A percentile compares a stretch with the other conserved stretches of the same genome.
Evolutionary conservation across 2,797 vertebrate species (phyloP).

Genomic region (Chiloscyllium punctatum): DNA sequence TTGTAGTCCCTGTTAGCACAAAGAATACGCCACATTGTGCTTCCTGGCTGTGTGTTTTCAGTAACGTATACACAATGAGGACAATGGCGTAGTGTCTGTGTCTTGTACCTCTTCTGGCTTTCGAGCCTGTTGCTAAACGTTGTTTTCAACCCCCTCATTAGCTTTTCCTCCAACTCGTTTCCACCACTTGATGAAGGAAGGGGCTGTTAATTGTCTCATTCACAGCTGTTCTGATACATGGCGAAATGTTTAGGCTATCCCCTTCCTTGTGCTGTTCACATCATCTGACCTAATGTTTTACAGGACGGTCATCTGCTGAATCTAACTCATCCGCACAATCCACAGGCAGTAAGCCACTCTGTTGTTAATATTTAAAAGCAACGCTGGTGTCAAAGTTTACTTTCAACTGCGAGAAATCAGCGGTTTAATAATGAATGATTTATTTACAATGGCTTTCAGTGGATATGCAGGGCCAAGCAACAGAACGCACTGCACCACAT

Average conservation of each 20-base stretch:
- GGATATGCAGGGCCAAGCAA: not conserved
- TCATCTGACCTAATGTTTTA: not conserved
- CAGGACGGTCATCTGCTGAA: not conserved
- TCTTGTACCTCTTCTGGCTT: not conserved
- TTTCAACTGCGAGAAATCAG: not conserved
- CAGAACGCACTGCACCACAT: not conserved
- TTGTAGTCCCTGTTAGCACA: not conserved
- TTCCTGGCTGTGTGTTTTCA: not conserved
- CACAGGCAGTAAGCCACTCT: not conserved
- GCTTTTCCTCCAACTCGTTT: not conserved
- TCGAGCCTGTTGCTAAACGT: not conserved
- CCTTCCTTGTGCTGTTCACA: not conserved
- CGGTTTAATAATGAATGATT: not conserved
- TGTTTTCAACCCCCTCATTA: not conserved
- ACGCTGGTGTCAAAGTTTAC: not conserved
- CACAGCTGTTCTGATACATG: not conserved
- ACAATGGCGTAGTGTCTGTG: conserved; percentile 11
- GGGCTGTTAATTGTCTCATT: not conserved
- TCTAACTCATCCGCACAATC: not conserved
- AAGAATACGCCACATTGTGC: conserved; percentile 9
- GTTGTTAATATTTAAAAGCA: not conserved
- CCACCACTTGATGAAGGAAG: not conserved
- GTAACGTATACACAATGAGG: not conserved
- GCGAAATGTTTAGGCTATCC: not conserved
- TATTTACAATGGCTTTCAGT: conserved; percentile 2